Conservation (phyloP, 1,140 invertebrate genomes). For the Potamilus streckersoni region DNA sequence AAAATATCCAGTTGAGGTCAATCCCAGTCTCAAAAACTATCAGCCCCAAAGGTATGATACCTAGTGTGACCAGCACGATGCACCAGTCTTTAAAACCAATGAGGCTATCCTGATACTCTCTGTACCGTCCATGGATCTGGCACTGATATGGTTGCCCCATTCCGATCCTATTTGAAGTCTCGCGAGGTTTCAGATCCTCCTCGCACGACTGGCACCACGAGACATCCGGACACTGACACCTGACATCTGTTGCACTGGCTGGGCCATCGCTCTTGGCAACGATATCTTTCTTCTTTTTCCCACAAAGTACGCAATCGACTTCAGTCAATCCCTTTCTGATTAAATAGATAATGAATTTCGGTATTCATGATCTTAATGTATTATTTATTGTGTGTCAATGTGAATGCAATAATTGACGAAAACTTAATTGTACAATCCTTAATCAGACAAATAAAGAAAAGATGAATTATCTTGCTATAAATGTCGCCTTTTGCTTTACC, state of each 20-base stretch:
- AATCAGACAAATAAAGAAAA: too few species aligned
- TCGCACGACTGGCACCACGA: slow-evolving; percentile 42
- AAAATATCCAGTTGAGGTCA: slow-evolving; percentile 64
- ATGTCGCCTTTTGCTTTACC: too few species aligned
- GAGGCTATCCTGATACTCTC: slow-evolving; percentile 64
- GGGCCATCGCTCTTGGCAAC: slow-evolving; percentile 37
- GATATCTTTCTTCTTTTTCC: slow-evolving; percentile 47
- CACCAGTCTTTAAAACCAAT: slow-evolving; percentile 66
- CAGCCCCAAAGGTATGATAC: slow-evolving; percentile 59
- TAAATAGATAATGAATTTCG: too few species aligned
- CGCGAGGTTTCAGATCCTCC: slow-evolving; percentile 17
- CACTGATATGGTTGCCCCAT: slow-evolving; percentile 59
- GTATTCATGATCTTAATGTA: too few species aligned
- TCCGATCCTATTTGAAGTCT: slow-evolving; percentile 18
- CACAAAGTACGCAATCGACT: slow-evolving; percentile 54
- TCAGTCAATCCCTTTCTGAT: slow-evolving; percentile 36
- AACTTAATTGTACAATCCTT: too few species aligned
- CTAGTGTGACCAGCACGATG: slow-evolving; percentile 60
- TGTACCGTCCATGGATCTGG: slow-evolving; percentile 60
- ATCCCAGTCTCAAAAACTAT: slow-evolving; percentile 59
- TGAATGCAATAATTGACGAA: too few species aligned
- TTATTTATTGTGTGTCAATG: too few species aligned
- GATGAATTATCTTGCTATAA: too few species aligned
- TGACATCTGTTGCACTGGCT: slow-evolving; percentile 12
- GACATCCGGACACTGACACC: slow-evolving; percentile 42